Base-by-base conservation (phyloP, 2,888 invertebrate genomes). In the Schizotus pectinicornis region DNA sequence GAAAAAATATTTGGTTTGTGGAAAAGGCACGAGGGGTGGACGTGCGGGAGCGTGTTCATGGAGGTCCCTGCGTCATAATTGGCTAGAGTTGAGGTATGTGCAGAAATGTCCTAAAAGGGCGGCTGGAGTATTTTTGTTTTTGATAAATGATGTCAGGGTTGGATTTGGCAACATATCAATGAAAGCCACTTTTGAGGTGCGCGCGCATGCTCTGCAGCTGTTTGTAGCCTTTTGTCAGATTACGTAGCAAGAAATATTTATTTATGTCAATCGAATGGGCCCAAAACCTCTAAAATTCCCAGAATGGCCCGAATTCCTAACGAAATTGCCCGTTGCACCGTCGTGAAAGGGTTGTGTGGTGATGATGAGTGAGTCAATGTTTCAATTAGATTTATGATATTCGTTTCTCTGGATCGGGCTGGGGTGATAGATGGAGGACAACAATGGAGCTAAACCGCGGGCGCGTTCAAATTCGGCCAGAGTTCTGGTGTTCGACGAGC, bases 401-500 rank as follows among this genome's bases (percentile, higher is more conserved):
- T 56, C 12, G 39, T 38, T 39, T 56, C 45, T 38, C 32, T 35
- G 50, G 51, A 50, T 56, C 50, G 42, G 55, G 55, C 49, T 56
- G 56, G 22, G 22, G 22, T 51, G 50, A 45, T 56, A 56, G 70
- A 77, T 77, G 77, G 77, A 77, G 73, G 74, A 76, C 69, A 74
- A 70, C 69, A 68, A 69, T 66, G 75, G 75, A 72, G 71, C 68
- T 64, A 78, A 76, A 74, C 69, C 74, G 70, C 74, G 77, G 72
- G 71, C 70, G 62, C 77, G 78, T 71, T 78, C 77, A 62, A 78
- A 90, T 79, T 89, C 90, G 62, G 91, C 90, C 51, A 85, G 91
- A 77, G 89, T 90, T 67, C 83, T 91, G 70, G 84, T 89, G 70
- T 91, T 91, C 76, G 90, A 91, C 78, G 90, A 91, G 80, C 84